phyloP scores from a whole-genome alignment of 2,888 invertebrate genomes.

The Hirtodrosophila trivittata region DNA sequence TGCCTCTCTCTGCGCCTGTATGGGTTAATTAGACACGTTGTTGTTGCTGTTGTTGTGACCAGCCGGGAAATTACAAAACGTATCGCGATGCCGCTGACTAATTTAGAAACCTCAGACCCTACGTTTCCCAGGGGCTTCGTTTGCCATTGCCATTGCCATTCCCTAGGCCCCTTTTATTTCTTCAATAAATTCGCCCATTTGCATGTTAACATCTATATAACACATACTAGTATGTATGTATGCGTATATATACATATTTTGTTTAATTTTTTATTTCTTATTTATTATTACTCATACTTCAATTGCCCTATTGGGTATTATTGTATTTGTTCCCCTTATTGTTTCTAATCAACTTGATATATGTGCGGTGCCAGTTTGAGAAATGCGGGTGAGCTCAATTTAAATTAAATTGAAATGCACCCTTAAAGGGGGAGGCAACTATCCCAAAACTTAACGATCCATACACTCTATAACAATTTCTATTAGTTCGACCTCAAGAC shows the following conservation, averaged over 20 bases:
- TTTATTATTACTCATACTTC: conserved; percentile 5
- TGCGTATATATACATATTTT: too few relatives aligned
- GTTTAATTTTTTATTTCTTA: background rate
- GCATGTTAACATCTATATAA: too few relatives aligned
- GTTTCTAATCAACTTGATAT: background rate
- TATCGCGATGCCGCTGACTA: conserved; percentile 52
- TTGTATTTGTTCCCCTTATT: background rate
- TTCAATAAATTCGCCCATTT: conserved; percentile 33
- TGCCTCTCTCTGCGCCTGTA: conserved; percentile 16
- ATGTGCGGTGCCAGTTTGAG: background rate
- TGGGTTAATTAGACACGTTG: conserved; percentile 40
- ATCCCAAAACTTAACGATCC: too few relatives aligned
- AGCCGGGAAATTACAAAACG: conserved; percentile 46
- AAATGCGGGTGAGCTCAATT: conserved; percentile 20
- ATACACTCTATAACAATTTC: too few relatives aligned
- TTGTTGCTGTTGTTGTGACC: conserved; percentile 31
- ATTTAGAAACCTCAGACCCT: conserved; percentile 4
- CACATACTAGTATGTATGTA: too few relatives aligned
- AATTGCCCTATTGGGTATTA: conserved; percentile 1
- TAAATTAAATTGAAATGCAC: conserved; percentile 1
- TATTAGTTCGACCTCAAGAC: too few relatives aligned
- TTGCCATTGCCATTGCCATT: background rate
- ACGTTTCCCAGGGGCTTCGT: conserved; percentile 1
- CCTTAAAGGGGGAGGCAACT: background rate
- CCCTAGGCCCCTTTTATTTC: conserved; percentile 1